Percentiles rank a stretch among this genome's conserved stretches.
phyloP scores from a whole-genome alignment of 1,140 invertebrate species.

The Helicoverpa armigera region DNA sequence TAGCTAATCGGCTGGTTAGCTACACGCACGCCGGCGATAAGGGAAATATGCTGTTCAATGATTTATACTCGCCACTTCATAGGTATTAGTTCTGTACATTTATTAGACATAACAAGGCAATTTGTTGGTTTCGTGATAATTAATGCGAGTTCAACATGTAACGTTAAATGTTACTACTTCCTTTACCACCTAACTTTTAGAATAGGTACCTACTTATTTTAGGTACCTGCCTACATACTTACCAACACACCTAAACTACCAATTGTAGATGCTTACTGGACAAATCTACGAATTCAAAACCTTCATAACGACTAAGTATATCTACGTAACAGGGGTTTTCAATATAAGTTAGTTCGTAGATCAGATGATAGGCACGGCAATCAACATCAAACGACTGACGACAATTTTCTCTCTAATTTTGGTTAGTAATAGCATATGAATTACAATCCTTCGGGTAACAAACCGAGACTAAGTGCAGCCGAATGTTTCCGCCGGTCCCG shows the following conservation, averaged over 20 bases:
- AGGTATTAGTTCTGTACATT: slow-evolving; percentile 61
- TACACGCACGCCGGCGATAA: slow-evolving; percentile 64
- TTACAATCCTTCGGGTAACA: slow-evolving; percentile 80
- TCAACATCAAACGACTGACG: slow-evolving; percentile 46
- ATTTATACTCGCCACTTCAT: slow-evolving; percentile 69
- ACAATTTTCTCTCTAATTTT: slow-evolving; percentile 57
- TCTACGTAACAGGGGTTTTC: slow-evolving; percentile 36
- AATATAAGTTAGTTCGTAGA: slow-evolving; percentile 25
- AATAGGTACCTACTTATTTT: background rate
- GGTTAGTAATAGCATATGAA: slow-evolving; percentile 74
- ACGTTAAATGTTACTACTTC: background rate
- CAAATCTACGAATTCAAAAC: slow-evolving; percentile 22
- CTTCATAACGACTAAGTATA: background rate
- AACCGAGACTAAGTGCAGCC: slow-evolving; percentile 82
- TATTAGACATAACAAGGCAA: slow-evolving; percentile 67
- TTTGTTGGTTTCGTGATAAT: slow-evolving; percentile 52
- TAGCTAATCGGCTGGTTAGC: slow-evolving; percentile 69
- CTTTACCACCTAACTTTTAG: background rate
- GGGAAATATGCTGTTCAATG: slow-evolving; percentile 66
- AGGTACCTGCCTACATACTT: background rate
- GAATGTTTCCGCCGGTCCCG: slow-evolving; percentile 74
- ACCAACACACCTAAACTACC: background rate
- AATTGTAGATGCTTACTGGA: background rate
- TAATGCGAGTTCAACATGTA: slow-evolving; percentile 40
- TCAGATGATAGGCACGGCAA: slow-evolving; percentile 39